Percentiles rank a stretch among this genome's conserved stretches.
These are phyloP conservation scores for Reticulitermes speratus DNA, from an alignment of 1,140 invertebrate genomes.

Conservation along the genomic window DNA sequence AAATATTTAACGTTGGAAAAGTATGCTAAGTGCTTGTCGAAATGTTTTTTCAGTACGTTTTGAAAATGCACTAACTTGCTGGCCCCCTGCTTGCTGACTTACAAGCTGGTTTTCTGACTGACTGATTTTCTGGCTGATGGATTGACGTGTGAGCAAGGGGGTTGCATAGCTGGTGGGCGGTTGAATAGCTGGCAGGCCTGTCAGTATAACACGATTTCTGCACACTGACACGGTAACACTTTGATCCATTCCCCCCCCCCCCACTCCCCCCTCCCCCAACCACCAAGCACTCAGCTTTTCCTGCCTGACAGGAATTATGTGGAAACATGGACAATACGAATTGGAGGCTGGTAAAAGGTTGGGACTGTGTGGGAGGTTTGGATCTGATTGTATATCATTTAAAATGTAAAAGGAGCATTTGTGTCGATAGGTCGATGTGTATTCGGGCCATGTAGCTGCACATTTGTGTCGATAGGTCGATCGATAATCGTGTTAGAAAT, in stretches of 20 bases:
- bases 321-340: slow-evolving; percentile 3
- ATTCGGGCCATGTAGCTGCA: neutral
- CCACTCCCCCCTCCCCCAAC: no score
- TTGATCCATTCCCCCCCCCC: neutral
- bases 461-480: neutral
- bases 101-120: neutral
- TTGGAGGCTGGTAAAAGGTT: neutral
- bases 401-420: slow-evolving; percentile 3
- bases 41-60: neutral
- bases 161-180: neutral
- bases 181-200: neutral
- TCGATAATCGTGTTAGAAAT: neutral
- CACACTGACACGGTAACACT: slow-evolving; percentile 6
- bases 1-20: no score
- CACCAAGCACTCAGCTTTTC: neutral
- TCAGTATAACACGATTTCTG: slow-evolving; percentile 1
- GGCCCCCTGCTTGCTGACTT: neutral
- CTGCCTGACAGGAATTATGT: neutral
- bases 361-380: neutral
- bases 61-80: neutral
- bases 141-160: neutral
- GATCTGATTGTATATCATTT: slow-evolving; percentile 3
- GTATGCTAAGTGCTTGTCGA: neutral
- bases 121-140: slow-evolving; percentile 10
- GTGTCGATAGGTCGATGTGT: neutral